Base-by-base conservation (phyloP, 2,888 invertebrate species). In the Pimpla rufipes region DNA sequence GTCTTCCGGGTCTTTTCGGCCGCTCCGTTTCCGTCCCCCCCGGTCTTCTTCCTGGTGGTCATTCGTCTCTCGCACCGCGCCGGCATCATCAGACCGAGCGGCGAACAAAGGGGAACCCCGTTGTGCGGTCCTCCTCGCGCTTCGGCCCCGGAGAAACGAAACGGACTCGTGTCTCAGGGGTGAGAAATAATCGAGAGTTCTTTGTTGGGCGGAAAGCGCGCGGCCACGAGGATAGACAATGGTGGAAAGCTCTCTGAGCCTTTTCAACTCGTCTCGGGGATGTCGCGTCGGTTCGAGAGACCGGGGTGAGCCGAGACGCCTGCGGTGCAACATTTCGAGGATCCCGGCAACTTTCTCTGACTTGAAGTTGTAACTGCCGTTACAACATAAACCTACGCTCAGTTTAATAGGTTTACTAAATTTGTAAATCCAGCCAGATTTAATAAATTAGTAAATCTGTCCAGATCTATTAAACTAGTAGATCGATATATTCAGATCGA, bases 181-280 rank as follows among this genome's bases (percentile, higher is more conserved):
- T 42, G 64, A 18, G 68, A 67, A 67, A 74, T 74, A 79, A 79
- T 79, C 74, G 79, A 79, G 67, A 50, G 66, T 66, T 57, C 73
- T 79, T 79, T 74, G 74, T 79, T 57, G 70, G 3, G 23, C 40
- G 21, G 11, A 29, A n/a, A 42, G 10, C 29, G 23, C 16, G 21
- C 10, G n/a, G n/a, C 40, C 55, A n/a, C 7, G 23, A 42, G 18
- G 55, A 70, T 70, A 67, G 64, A 45, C 66, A 79, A 57, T 57
- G 21, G 50, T 42, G 42, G 37, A 37, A 40, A 70, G 55, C 55
- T 55, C 70, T n/a, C 8, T 37, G 62, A 62, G 62, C 62, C 37
- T 62, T 62, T 37, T 37, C 7, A 37, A 37, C 62, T 35, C 62
- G 62, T 59, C 23, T 40, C 16, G 29, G 5, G 10, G n/a, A 11